Conservation (phyloP, 2,797 vertebrate species). For the Hemitrygon akajei region DNA sequence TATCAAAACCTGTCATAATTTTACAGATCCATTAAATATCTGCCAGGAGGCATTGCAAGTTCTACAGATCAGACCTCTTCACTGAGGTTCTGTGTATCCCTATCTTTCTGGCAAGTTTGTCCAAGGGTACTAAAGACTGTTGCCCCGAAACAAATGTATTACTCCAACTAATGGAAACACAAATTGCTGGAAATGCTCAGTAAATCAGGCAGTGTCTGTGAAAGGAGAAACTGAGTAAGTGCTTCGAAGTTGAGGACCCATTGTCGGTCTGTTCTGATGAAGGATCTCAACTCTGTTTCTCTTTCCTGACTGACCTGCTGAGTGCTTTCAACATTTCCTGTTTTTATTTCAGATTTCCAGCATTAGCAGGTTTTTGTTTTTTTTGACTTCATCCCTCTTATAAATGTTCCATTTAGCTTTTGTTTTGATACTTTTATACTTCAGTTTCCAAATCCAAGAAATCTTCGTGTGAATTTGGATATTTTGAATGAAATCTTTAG, state of each 20-base stretch:
- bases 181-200: too few species aligned
- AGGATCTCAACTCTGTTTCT: too few species aligned
- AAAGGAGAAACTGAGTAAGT: too few species aligned
- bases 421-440: background rate
- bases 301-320: too few species aligned
- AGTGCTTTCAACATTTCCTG: too few species aligned
- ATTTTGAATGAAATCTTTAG: background rate
- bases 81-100: background rate
- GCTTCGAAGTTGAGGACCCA: too few species aligned
- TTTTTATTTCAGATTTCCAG: too few species aligned
- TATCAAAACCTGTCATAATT: background rate
- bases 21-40: background rate
- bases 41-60: background rate
- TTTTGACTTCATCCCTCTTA: background rate
- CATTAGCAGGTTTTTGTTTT: too few species aligned
- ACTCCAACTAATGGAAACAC: background rate
- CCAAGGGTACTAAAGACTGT: background rate
- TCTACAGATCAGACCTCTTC: background rate
- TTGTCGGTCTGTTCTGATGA: too few species aligned
- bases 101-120: background rate
- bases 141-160: background rate
- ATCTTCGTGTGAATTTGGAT: background rate
- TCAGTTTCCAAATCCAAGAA: background rate
- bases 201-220: too few species aligned
- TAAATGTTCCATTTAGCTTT: background rate